Base-by-base conservation (phyloP, 2,797 vertebrate genomes). In the Bovichtus diacanthus region DNA sequence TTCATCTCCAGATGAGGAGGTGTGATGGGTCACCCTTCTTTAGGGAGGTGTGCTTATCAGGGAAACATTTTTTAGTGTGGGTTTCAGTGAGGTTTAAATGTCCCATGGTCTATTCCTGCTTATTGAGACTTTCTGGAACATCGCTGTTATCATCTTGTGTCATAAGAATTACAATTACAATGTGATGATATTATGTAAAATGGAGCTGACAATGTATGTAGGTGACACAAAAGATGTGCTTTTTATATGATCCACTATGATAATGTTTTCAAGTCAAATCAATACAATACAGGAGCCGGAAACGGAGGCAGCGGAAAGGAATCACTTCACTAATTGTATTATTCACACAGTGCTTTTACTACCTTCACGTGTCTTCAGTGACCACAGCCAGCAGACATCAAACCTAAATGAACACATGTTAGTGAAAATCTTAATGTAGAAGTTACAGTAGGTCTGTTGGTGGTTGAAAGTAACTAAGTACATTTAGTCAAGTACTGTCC, bases 1-100 rank as follows among this genome's bases (percentile, higher is more conserved):
- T 56, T 77, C 16, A 38, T 72, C 49, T 47, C 23, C n/a, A 79
- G 60, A 72, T 10, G 18, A 67, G 29, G 63, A 47, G n/a, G 44
- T 64, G 58, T 41, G 54, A 38, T n/a, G 0, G 31, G 59, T 79
- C 39, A 58, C 4, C 11, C 10, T 50, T 59, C 5, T 59, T 74
- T 49, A 61, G 9, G 7, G 10, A 9, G 1, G 4, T 70, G 39
- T 56, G 54, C 16, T 60, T 44, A 59, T 70, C 16, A 54, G 18
- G n/a, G 47, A 72, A 49, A 50, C 51, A 15, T 59, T 4, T 51
- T 60, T 21, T 23, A 46, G 12, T 55, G 55, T 51, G 16, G 10
- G 43, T 41, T 51, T 65, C 21, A 21, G 15, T 62, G 21, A 67
- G 60, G 16, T 18, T 38, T 50, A 29, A 46, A 53, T 38, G 13